Conservation (phyloP, 2,113 vertebrate species). For the Melospiza melodia region DNA sequence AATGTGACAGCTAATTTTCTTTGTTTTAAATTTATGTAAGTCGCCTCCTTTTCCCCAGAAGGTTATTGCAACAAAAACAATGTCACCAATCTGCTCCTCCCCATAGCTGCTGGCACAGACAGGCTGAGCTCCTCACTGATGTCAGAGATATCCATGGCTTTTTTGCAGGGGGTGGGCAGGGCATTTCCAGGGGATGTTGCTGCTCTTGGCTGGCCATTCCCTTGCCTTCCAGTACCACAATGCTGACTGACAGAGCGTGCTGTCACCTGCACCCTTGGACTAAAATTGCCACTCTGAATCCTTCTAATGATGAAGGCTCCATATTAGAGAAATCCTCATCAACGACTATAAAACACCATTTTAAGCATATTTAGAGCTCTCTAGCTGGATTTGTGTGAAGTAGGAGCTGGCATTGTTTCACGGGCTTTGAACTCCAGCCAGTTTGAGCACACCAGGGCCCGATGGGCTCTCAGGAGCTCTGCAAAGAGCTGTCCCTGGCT, state of each 20-base stretch:
- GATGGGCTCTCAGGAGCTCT: not conserved
- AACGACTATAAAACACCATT: not conserved
- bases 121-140: not conserved
- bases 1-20: not conserved
- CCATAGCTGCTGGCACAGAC: not conserved
- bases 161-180: not conserved
- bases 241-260: fast-evolving
- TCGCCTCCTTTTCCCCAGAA: not conserved
- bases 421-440: not conserved
- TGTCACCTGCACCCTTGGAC: not conserved
- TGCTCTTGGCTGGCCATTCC: not conserved
- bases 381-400: not conserved
- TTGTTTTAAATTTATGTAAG: not conserved
- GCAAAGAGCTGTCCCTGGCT: not conserved
- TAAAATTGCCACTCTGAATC: not conserved
- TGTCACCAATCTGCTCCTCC: fast-evolving
- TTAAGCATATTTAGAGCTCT: not conserved
- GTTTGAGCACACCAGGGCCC: not conserved
- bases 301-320: not conserved
- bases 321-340: not conserved
- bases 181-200: not conserved
- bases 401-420: not conserved
- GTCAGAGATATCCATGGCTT: not conserved
- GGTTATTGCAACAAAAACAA: not conserved
- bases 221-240: not conserved